phyloP scores from a whole-genome alignment of 2,113 vertebrate species.

The Corvus hawaiiensis region DNA sequence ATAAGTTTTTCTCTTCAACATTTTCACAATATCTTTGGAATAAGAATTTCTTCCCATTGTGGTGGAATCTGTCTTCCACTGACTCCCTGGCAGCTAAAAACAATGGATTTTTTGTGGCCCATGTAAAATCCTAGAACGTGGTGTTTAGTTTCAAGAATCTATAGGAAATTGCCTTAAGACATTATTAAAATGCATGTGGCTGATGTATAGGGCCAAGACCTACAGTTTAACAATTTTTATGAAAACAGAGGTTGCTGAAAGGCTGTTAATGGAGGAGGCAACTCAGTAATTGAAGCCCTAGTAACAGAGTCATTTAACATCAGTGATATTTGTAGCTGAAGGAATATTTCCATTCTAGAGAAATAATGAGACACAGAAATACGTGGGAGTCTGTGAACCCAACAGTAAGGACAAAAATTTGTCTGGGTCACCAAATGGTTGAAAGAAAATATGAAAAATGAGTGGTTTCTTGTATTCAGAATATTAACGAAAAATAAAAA shows the following conservation, averaged over 20 bases:
- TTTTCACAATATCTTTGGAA: background rate
- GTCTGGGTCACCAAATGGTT: background rate
- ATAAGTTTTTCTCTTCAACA: rapidly evolving
- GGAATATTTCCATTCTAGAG: background rate
- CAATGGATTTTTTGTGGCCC: background rate
- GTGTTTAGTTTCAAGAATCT: background rate
- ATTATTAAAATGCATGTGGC: background rate
- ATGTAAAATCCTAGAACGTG: background rate
- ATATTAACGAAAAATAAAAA: background rate
- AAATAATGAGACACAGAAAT: background rate
- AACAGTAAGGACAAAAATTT: background rate
- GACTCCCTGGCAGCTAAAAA: background rate
- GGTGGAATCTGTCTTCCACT: background rate
- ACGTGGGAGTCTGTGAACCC: background rate
- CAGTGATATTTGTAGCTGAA: background rate
- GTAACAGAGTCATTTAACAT: background rate
- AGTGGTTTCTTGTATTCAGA: background rate
- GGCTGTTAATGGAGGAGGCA: background rate
- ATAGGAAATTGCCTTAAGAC: background rate
- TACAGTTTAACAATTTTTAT: background rate
- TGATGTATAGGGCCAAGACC: background rate
- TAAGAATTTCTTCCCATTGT: background rate
- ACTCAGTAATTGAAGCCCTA: background rate
- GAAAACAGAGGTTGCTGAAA: background rate
- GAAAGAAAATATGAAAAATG: background rate